phyloP scores from a whole-genome alignment of 2,113 vertebrate species.

The Dicaeum eximium region DNA sequence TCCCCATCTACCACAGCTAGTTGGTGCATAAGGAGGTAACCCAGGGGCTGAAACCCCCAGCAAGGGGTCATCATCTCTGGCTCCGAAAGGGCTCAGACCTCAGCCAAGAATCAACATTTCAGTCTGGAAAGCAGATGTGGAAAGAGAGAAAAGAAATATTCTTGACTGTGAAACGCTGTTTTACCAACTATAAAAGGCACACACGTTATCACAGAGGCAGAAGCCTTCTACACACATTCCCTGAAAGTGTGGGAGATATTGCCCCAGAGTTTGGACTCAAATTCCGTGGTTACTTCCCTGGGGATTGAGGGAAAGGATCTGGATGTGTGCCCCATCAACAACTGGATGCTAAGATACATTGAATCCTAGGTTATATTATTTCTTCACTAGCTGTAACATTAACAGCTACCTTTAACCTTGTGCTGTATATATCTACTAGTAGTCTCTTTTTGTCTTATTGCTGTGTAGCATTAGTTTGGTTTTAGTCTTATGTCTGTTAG shows the following conservation, averaged over 20 bases:
- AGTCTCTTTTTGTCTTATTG: not conserved
- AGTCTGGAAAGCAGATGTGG: not conserved
- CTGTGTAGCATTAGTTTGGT: not conserved
- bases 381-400: not conserved
- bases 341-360: not conserved
- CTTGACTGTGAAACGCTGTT: too few species aligned
- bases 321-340: not conserved
- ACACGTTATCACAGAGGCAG: not conserved
- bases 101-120: not conserved
- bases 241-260: not conserved
- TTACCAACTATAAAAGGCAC: not conserved
- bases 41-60: not conserved
- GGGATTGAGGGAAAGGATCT: not conserved
- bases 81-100: not conserved
- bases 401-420: not conserved
- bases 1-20: not conserved
- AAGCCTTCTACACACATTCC: not conserved
- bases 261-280: accelerated
- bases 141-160: not conserved
- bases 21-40: not conserved
- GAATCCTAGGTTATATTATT: not conserved
- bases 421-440: not conserved
- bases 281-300: not conserved
- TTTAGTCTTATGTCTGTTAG: not conserved
- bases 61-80: not conserved